Evolutionary conservation across 2,113 vertebrate genomes (phyloP).

Genomic region (Petrocephalus zakoni): DNA sequence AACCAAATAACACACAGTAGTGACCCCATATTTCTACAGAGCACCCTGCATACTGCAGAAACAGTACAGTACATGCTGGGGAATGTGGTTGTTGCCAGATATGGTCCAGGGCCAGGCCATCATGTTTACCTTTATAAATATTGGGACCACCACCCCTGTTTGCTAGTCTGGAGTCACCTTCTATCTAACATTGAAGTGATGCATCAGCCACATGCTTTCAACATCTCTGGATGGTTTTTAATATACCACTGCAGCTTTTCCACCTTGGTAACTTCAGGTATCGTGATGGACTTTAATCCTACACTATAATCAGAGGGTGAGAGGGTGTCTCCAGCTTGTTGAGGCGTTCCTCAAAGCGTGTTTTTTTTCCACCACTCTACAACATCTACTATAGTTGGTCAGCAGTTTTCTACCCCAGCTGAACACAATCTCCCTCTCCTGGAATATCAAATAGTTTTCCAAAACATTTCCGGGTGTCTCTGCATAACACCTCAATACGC

Average conservation of each 20-base stretch:
- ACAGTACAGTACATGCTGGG: background rate
- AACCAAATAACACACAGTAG: background rate
- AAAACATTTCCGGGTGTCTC: background rate
- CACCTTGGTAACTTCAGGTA: background rate
- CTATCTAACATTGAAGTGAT: background rate
- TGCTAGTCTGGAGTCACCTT: background rate
- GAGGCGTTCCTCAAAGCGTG: background rate
- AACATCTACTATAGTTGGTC: background rate
- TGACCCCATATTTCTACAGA: background rate
- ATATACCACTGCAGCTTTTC: background rate
- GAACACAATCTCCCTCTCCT: background rate
- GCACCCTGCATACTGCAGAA: background rate
- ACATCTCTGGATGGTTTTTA: background rate
- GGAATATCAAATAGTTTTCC: background rate
- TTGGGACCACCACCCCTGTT: background rate
- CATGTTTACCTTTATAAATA: background rate
- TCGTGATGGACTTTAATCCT: background rate
- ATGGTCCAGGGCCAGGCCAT: background rate
- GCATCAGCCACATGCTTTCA: background rate
- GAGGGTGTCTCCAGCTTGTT: background rate
- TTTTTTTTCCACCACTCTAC: background rate
- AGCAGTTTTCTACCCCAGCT: background rate
- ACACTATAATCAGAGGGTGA: background rate
- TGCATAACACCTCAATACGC: background rate
- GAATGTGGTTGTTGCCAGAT: background rate